Evolutionary conservation across 2,888 invertebrate genomes (phyloP).

Genomic region (Euplexia lucipara): DNA sequence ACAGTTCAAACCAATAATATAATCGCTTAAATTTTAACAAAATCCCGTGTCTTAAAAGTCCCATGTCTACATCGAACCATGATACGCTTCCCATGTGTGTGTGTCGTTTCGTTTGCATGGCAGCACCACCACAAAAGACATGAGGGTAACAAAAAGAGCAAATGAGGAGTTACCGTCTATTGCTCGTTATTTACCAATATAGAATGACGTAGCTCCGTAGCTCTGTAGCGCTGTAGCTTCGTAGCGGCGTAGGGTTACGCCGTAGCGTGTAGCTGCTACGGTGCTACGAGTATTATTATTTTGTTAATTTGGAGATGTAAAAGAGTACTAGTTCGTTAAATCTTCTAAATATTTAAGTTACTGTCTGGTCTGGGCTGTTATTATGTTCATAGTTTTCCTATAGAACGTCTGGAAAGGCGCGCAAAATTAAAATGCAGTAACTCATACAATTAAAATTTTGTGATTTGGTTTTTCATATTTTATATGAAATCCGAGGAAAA

Average conservation of each 20-base stretch:
- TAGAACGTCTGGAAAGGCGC: too few relatives aligned
- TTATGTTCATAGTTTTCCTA: too few relatives aligned
- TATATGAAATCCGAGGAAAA: too few relatives aligned
- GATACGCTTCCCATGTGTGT: conserved; percentile 28
- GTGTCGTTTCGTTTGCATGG: conserved; percentile 67
- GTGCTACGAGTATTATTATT: conserved; percentile 10
- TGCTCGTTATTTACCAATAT: conserved; percentile 49
- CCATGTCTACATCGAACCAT: conserved; percentile 14
- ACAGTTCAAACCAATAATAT: not conserved
- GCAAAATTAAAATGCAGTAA: too few relatives aligned
- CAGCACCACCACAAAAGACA: conserved; percentile 56
- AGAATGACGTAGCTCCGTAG: conserved; percentile 14
- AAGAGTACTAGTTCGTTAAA: too few relatives aligned
- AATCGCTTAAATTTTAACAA: too few relatives aligned
- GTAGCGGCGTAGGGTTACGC: conserved; percentile 38
- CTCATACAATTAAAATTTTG: too few relatives aligned
- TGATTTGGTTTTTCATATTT: too few relatives aligned
- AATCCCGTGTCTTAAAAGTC: conserved; percentile 13
- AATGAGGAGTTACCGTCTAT: conserved; percentile 59
- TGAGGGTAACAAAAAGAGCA: conserved; percentile 48
- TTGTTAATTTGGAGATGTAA: not conserved
- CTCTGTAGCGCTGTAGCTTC: conserved; percentile 15
- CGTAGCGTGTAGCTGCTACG: conserved; percentile 21
- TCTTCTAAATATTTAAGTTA: too few relatives aligned
- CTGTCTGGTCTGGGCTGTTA: too few relatives aligned